phyloP scores from a whole-genome alignment of 2,797 vertebrate genomes.

The Crenuchus spilurus region DNA sequence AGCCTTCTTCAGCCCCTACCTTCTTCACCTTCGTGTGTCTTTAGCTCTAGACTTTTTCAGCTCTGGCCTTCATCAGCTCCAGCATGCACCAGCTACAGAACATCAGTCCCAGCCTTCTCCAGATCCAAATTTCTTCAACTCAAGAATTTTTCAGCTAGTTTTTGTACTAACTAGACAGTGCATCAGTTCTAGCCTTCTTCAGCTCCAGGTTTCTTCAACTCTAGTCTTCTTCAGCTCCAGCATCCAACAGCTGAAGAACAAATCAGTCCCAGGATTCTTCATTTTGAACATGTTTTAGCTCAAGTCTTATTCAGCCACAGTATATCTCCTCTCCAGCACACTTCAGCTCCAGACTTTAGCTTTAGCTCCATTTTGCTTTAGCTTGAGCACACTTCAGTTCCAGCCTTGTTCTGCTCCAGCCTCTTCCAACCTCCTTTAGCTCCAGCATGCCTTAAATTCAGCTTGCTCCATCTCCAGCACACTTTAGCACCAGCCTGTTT shows the following conservation, averaged over 20 bases:
- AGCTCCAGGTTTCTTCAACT: not conserved
- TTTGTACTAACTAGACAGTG: too few relatives aligned
- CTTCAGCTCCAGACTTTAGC: not conserved
- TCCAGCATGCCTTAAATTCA: not conserved
- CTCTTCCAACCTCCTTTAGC: too few relatives aligned
- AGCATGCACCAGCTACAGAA: not conserved
- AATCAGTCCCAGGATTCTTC: not conserved
- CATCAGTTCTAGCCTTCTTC: not conserved
- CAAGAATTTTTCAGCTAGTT: not conserved
- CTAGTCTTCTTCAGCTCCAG: not conserved
- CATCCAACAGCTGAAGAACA: not conserved
- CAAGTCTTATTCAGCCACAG: not conserved
- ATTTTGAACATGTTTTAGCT: not conserved
- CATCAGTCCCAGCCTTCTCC: too few relatives aligned
- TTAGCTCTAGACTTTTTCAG: too few relatives aligned
- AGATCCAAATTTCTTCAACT: too few relatives aligned
- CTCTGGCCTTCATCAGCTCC: not conserved
- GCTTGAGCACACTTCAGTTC: not conserved
- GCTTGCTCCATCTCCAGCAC: not conserved
- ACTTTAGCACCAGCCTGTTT: not conserved
- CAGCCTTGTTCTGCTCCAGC: not conserved
- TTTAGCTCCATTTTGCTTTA: not conserved
- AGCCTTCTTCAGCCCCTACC: too few relatives aligned
- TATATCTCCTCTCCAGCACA: too few relatives aligned
- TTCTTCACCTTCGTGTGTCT: too few relatives aligned